Base-by-base conservation (phyloP, 1,140 invertebrate species). In the Polypedilum vanderplanki region DNA sequence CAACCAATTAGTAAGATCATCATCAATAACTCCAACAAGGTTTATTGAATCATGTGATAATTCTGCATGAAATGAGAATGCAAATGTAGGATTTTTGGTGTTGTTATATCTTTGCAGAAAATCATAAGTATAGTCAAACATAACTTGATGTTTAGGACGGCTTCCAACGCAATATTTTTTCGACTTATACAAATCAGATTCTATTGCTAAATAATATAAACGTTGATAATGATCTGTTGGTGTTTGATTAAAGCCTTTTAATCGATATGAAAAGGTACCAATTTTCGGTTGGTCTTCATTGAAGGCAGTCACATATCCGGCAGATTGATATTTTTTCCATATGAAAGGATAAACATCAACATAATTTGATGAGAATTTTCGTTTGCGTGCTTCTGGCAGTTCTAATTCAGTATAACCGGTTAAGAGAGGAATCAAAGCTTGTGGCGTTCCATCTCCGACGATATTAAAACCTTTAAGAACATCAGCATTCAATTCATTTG, bases 151-250 rank as follows among this genome's bases (percentile, higher is more conserved):
- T 75, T 90, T 85, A 0, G 93, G 90, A 8, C 86, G 85, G n/a
- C 89, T 88, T 4, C 93, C 93, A 57, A 95, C 83, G 80, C 96
- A 98, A 76, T 85, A 88, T 75, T 86, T 84, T 17, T 86, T 85
- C 76, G 87, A 90, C 24, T 85, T 85, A 40, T 81, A 85, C 17
- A 85, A 85, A 5, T 81, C 79, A 8, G 79, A 79, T 0, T 83
- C 79, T 0, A 86, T 84, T 76, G 86, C 84, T 73, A 89, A 83
- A 78, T 92, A 94, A 81, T 89, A 97, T 0, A 92, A 88, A 40
- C 94, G 84, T 85, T 96, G 90, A 79, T 96, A 98, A 83, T 98
- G 95, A 84, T 97, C 91, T 0, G 95, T 94, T 0, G 96, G 96
- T 77, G 91, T 88, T 0, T 83, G 78, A 15, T 88, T 85, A 82